Evolutionary conservation across 2,888 invertebrate species (phyloP).

Genomic region (Amphimallon solstitiale): DNA sequence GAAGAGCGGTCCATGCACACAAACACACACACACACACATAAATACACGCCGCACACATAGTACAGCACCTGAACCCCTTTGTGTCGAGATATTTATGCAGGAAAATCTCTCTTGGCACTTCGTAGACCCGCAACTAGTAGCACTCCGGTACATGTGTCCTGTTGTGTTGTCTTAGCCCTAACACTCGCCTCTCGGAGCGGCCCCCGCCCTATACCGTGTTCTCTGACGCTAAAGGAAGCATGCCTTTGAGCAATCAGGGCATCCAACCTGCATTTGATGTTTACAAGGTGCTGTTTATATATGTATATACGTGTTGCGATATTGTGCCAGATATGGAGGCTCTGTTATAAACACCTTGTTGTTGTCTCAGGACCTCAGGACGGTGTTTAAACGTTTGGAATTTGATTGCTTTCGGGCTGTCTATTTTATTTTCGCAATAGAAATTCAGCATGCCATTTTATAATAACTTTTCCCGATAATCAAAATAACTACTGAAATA

Average conservation of each 20-base stretch:
- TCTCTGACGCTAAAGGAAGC: background rate
- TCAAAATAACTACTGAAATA: too few relatives aligned
- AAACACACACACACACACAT: background rate
- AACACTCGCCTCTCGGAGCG: background rate
- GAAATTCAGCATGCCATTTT: too few relatives aligned
- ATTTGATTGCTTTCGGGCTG: background rate
- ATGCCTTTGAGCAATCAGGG: conserved; percentile 32
- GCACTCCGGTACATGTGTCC: conserved; percentile 15
- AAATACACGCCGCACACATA: too few relatives aligned
- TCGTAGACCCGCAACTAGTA: too few relatives aligned
- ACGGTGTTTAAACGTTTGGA: too few relatives aligned
- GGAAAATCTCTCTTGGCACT: too few relatives aligned
- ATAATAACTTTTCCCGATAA: too few relatives aligned
- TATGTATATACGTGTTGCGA: background rate
- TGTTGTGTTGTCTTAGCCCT: conserved; percentile 27
- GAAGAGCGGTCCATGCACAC: background rate
- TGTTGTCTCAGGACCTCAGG: conserved; percentile 18
- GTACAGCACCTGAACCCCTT: too few relatives aligned
- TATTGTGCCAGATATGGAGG: too few relatives aligned
- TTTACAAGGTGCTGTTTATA: conserved; percentile 16
- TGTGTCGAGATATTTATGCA: too few relatives aligned
- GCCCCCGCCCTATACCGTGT: too few relatives aligned
- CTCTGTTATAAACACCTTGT: too few relatives aligned
- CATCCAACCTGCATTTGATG: conserved; percentile 30
- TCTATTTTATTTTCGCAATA: background rate